These are phyloP conservation scores for Hypothenemus hampei DNA, from an alignment of 1,140 invertebrate species.

Conservation along the genomic window DNA sequence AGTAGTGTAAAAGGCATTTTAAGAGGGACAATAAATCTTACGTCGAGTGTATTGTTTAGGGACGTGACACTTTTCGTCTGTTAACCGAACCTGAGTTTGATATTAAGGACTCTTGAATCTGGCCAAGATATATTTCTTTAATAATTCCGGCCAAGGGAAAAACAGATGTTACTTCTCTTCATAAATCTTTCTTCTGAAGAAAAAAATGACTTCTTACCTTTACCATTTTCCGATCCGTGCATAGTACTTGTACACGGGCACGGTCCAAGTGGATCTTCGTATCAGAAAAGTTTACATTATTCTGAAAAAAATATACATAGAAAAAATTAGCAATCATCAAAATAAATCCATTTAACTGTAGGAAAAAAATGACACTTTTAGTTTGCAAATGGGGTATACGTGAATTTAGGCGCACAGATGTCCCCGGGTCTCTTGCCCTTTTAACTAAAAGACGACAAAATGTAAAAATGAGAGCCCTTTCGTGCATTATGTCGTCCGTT, in stretches of 20 bases:
- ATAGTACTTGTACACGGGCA: conserved; percentile 36
- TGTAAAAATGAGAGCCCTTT: conserved; percentile 41
- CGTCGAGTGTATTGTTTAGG: conserved; percentile 19
- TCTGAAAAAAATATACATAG: conserved; percentile 26
- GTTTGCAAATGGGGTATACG: neutral
- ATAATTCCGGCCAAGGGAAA: conserved; percentile 6
- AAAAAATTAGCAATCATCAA: no score
- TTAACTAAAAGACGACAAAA: conserved; percentile 11
- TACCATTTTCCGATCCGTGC: conserved; percentile 46
- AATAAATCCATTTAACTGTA: no score
- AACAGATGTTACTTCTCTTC: conserved; percentile 15
- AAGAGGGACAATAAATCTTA: conserved; percentile 17
- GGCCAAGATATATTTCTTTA: conserved; percentile 20
- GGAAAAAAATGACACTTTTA: neutral
- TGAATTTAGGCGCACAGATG: conserved; percentile 2
- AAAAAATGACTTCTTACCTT: conserved; percentile 34
- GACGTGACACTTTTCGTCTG: conserved; percentile 18
- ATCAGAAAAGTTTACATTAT: conserved; percentile 12
- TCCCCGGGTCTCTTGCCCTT: neutral
- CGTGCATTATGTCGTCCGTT: conserved; percentile 43
- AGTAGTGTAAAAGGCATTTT: conserved; percentile 12
- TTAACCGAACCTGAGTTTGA: conserved; percentile 17
- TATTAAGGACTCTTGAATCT: conserved; percentile 15
- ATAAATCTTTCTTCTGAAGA: conserved; percentile 1
- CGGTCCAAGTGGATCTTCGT: neutral